These are phyloP conservation scores for Baryphthengus martii DNA, from an alignment of 2,113 vertebrate genomes.

Conservation along the genomic window DNA sequence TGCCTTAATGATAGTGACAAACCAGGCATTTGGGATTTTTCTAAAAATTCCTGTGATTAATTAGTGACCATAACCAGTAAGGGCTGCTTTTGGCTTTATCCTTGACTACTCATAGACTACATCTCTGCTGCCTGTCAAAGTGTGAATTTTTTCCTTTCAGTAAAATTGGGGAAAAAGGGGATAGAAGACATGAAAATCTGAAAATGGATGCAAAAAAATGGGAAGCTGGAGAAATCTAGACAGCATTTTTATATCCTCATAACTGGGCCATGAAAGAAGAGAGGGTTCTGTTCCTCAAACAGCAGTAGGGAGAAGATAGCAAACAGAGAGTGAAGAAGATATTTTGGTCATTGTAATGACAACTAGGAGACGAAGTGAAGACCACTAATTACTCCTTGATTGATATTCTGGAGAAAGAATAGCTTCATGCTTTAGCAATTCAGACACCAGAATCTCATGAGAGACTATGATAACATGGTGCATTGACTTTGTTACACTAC, in stretches of 20 bases:
- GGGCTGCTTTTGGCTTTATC: neutral
- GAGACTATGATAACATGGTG: neutral
- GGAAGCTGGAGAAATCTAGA: neutral
- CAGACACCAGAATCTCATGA: neutral
- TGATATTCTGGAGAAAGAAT: neutral
- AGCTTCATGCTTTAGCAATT: neutral
- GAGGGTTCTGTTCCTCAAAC: neutral
- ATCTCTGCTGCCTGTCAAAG: neutral
- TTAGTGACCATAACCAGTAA: neutral
- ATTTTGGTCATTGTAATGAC: neutral
- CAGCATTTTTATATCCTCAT: neutral
- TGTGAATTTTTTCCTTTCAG: neutral
- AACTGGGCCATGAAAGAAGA: neutral
- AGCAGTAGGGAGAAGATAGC: neutral
- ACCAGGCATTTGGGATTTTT: neutral
- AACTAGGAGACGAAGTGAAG: neutral
- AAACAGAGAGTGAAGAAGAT: neutral
- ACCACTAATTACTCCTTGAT: neutral
- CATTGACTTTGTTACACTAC: neutral
- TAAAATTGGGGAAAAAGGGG: neutral
- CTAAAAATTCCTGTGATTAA: neutral
- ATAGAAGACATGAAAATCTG: neutral
- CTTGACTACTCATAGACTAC: neutral
- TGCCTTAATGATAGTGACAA: neutral
- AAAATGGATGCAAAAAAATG: neutral